phyloP scores from a whole-genome alignment of 2,113 vertebrate genomes.

The Procapra przewalskii region DNA sequence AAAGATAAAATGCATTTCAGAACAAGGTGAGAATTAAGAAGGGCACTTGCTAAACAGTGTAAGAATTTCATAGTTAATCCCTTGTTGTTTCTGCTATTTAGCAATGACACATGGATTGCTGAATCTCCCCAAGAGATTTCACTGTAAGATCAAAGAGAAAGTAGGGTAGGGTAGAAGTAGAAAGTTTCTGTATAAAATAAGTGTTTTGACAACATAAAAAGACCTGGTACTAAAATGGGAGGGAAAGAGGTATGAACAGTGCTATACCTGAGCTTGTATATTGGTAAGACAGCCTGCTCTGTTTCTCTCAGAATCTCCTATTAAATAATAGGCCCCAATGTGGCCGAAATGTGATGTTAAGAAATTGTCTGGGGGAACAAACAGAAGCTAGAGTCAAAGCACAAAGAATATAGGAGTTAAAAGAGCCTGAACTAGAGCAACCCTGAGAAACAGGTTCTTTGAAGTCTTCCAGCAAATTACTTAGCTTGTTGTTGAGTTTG shows the following conservation, averaged over 20 bases:
- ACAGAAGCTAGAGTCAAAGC: constrained; percentile 35
- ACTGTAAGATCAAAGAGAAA: constrained; percentile 60
- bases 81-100: constrained; percentile 70
- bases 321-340: not conserved
- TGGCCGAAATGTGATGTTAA: not conserved
- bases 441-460: not conserved
- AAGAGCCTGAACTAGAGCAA: not conserved
- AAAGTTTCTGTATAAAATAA: constrained; percentile 28
- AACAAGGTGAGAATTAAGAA: constrained; percentile 55
- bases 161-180: constrained; percentile 20
- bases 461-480: not conserved
- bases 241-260: not conserved
- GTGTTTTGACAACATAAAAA: not conserved
- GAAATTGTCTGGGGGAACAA: not conserved
- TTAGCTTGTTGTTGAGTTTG: not conserved
- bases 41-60: constrained; percentile 41
- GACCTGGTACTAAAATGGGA: not conserved
- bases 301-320: not conserved
- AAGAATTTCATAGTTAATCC: constrained; percentile 61
- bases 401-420: not conserved
- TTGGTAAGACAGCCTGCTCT: not conserved
- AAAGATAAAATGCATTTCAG: constrained; percentile 51
- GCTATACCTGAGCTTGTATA: not conserved
- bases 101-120: constrained; percentile 27
- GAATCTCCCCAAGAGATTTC: constrained; percentile 59